Evolutionary conservation across 2,888 invertebrate genomes (phyloP), one percentile per base, ranked within the genome.

Genomic region (Pristionchus mayeri): DNA sequence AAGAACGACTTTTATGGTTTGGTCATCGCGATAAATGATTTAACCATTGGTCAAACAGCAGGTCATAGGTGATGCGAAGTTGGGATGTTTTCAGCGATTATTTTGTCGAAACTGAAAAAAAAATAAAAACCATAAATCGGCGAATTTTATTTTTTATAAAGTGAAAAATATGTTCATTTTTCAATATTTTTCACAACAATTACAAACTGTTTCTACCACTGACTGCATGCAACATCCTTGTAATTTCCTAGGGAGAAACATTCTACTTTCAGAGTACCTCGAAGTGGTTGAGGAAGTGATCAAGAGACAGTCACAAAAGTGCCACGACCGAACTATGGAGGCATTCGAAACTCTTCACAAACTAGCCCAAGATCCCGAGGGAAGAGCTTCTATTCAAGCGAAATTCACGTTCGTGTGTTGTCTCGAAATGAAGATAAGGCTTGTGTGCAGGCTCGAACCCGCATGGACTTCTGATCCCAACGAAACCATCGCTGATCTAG

Each of bases 1-100:
- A 94, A 96, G 94, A 95, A 96, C 3, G 96, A 98, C 94, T 98
- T 98, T 91, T 94, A 94, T 93, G 95, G 96, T 96, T 18, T 48
- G 84, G n/a, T n/a, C n/a, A n/a, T n/a, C n/a, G n/a, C n/a, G n/a
- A n/a, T n/a, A n/a, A n/a, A n/a, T n/a, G n/a, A n/a, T n/a, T n/a
- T n/a, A n/a, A 13, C 37, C 34, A 1, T 11, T 7, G 34, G 13
- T 63, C n/a, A 18, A 11, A n/a, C n/a, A n/a, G n/a, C n/a, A n/a
- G n/a, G 13, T 4, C n/a, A 11, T 63, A 27, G 3, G n/a, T 63
- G 30, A 50, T n/a, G 18, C n/a, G n/a, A n/a, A n/a, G n/a, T n/a
- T n/a, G n/a, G n/a, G n/a, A n/a, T n/a, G n/a, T n/a, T n/a, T n/a
- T n/a, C n/a, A n/a, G n/a, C n/a, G n/a, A n/a, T n/a, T n/a, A n/a